Conservation (phyloP, 2,888 invertebrate species). For the Xylota segnis region DNA sequence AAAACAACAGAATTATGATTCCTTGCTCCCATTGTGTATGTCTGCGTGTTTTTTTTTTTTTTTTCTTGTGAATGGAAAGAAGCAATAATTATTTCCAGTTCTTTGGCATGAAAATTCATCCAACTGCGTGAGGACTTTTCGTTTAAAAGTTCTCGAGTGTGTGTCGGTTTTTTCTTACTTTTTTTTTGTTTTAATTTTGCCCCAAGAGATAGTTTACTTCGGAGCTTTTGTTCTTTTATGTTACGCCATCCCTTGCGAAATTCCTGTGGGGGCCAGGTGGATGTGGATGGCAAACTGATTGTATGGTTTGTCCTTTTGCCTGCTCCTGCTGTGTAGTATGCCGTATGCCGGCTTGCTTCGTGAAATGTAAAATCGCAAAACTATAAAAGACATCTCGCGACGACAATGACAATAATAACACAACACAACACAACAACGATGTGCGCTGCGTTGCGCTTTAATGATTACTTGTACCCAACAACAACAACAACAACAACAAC, state of each 20-base stretch:
- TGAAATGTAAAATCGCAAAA: conserved; percentile 65
- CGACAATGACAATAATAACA: conserved; percentile 55
- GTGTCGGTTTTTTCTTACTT: neutral
- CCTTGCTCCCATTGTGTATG: neutral
- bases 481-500: too few species aligned
- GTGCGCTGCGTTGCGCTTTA: conserved; percentile 40
- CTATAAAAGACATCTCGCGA: conserved; percentile 47
- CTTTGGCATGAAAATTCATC: neutral
- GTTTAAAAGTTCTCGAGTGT: neutral
- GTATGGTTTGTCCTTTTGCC: conserved; percentile 27
- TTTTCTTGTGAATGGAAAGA: neutral
- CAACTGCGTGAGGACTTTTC: conserved; percentile 3
- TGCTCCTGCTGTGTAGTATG: conserved; percentile 8
- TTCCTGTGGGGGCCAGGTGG: conserved; percentile 20
- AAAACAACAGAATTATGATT: conserved; percentile 8
- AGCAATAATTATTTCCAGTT: conserved; percentile 8
- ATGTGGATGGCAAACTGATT: conserved; percentile 16
- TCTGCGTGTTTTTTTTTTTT: too few species aligned
- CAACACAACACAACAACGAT: conserved; percentile 25
- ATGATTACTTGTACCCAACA: conserved; percentile 24
- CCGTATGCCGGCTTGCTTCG: conserved; percentile 30
- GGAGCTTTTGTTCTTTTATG: conserved; percentile 11
- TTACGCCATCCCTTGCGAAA: neutral
- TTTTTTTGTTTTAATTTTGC: conserved; percentile 34
- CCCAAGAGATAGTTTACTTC: conserved; percentile 39